Percentiles rank a stretch among this genome's conserved stretches.
These are phyloP conservation scores for Ecliptopera silaceata DNA, from an alignment of 2,888 invertebrate species.

Conservation along the genomic window DNA sequence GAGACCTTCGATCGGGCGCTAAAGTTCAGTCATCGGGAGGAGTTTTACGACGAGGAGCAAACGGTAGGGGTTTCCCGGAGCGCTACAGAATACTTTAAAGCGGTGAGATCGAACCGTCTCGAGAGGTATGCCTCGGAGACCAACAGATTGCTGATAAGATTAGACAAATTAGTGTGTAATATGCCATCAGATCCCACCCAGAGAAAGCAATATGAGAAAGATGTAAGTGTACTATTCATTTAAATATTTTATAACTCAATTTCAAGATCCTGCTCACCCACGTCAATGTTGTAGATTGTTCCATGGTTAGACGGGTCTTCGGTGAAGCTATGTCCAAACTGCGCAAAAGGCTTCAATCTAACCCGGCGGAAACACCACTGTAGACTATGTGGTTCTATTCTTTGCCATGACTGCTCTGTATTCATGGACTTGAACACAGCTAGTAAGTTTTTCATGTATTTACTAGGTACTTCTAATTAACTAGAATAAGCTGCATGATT, in stretches of 20 bases:
- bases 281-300: slow-evolving; percentile 85
- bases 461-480: no score
- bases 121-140: slow-evolving; percentile 97
- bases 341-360: slow-evolving; percentile 94
- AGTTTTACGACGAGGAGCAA: slow-evolving; percentile 76
- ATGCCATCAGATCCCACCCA: slow-evolving; percentile 88
- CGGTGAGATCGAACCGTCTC: slow-evolving; percentile 83
- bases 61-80: slow-evolving; percentile 85
- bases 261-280: no score
- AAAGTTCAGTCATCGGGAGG: slow-evolving; percentile 68
- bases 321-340: slow-evolving; percentile 95
- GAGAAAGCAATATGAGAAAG: slow-evolving; percentile 88
- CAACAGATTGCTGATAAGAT: slow-evolving; percentile 95
- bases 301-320: slow-evolving; percentile 97
- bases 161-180: slow-evolving; percentile 94
- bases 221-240: slow-evolving; percentile 61
- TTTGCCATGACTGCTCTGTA: slow-evolving; percentile 95
- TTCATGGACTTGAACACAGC: slow-evolving; percentile 92
- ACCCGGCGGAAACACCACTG: slow-evolving; percentile 98
- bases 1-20: slow-evolving; percentile 82
- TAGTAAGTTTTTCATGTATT: slow-evolving; percentile 78
- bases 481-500: no score
- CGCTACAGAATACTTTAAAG: slow-evolving; percentile 90
- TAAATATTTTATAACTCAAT: no score
- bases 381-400: slow-evolving; percentile 95